phyloP scores from a whole-genome alignment of 2,888 invertebrate species.

The Diarsia dahlii region DNA sequence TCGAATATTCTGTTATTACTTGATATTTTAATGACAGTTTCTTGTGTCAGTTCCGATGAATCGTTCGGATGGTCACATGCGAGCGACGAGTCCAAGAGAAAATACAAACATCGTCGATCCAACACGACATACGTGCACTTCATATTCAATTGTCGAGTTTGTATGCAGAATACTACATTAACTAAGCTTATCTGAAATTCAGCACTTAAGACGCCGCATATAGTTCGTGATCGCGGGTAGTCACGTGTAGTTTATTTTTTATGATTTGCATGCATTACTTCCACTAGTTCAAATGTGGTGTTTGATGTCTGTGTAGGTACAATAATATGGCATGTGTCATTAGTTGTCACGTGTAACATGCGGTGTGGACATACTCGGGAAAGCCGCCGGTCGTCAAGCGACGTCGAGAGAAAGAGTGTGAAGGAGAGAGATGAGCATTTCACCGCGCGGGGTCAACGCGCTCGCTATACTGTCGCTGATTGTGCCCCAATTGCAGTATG shows the following conservation, averaged over 20 bases:
- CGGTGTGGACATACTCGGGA: conserved; percentile 72
- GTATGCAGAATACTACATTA: conserved; percentile 59
- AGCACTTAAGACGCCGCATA: conserved; percentile 49
- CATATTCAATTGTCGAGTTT: conserved; percentile 62
- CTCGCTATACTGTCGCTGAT: conserved; percentile 90
- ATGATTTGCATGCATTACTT: conserved; percentile 51
- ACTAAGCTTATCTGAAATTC: conserved; percentile 64
- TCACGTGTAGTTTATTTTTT: conserved; percentile 60
- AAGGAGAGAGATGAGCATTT: conserved; percentile 90
- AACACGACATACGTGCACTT: conserved; percentile 73
- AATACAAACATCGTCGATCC: conserved; percentile 77
- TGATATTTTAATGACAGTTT: conserved; percentile 87
- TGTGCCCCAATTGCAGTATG: conserved; percentile 90
- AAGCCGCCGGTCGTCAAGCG: conserved; percentile 81
- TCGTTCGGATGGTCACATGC: conserved; percentile 88
- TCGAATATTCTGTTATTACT: conserved; percentile 80
- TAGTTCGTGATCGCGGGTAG: conserved; percentile 53
- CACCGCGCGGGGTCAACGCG: conserved; percentile 89
- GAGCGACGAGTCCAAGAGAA: conserved; percentile 79
- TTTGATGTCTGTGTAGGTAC: conserved; percentile 21
- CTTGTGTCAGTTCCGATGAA: conserved; percentile 87
- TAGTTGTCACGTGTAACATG: conserved; percentile 54
- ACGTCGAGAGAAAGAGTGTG: conserved; percentile 89
- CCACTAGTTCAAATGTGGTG: conserved; percentile 34
- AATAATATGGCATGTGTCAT: conserved; percentile 44